phyloP scores from a whole-genome alignment of 2,113 vertebrate species.

The Corvus cornix region DNA sequence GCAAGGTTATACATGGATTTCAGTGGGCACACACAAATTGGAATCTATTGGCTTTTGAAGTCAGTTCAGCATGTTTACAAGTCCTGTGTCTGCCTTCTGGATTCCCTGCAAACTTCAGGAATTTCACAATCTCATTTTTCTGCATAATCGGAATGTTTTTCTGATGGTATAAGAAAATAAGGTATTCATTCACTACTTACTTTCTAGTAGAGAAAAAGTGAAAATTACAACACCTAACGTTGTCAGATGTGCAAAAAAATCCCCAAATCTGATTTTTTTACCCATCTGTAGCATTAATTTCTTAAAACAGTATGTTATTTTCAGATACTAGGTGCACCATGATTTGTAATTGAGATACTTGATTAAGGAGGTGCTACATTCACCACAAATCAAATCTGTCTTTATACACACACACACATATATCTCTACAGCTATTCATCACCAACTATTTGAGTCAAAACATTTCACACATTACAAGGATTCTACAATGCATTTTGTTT shows the following conservation, averaged over 20 bases:
- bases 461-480: not conserved
- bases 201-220: not conserved
- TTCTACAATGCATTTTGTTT: not conserved
- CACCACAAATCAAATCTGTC: not conserved
- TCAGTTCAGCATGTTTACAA: not conserved
- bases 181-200: not conserved
- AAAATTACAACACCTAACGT: not conserved
- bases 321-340: not conserved
- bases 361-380: not conserved
- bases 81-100: not conserved
- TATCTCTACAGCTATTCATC: not conserved
- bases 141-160: not conserved
- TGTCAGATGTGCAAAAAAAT: not conserved
- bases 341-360: not conserved
- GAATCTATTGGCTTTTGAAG: constrained; percentile 1
- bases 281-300: not conserved
- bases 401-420: not conserved
- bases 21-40: not conserved
- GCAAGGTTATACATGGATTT: not conserved
- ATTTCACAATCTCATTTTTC: not conserved
- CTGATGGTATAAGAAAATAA: not conserved
- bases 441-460: not conserved
- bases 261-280: not conserved
- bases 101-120: not conserved
- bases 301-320: not conserved